phyloP scores from a whole-genome alignment of 1,140 invertebrate genomes.

The Panonychus citri region DNA sequence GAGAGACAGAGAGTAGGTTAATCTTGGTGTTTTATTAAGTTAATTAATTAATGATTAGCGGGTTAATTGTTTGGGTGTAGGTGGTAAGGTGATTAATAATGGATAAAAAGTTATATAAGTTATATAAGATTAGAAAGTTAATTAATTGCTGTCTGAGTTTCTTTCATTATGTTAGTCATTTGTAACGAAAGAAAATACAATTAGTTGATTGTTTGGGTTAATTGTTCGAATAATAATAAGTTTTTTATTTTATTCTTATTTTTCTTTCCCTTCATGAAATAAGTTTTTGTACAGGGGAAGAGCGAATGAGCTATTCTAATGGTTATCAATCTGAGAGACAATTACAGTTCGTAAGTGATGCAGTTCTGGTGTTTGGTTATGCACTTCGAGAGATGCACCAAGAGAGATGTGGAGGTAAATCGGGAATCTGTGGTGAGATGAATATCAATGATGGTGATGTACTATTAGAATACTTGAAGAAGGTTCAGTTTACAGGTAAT shows the following conservation, averaged over 20 bases:
- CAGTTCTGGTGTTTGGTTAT: slow-evolving; percentile 69
- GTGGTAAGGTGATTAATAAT: too few relatives aligned
- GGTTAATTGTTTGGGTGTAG: too few relatives aligned
- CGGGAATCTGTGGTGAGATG: slow-evolving; percentile 62
- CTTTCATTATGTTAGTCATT: too few relatives aligned
- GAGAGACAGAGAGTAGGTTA: too few relatives aligned
- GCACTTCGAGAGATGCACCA: slow-evolving; percentile 65
- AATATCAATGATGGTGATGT: slow-evolving; percentile 59
- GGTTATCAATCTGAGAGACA: slow-evolving; percentile 55
- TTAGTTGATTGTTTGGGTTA: neutral
- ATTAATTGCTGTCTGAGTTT: too few relatives aligned
- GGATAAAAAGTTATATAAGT: too few relatives aligned
- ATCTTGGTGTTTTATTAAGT: too few relatives aligned
- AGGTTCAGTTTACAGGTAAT: slow-evolving; percentile 56
- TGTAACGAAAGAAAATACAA: neutral
- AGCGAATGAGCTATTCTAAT: slow-evolving; percentile 40
- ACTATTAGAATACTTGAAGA: slow-evolving; percentile 52
- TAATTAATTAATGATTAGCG: too few relatives aligned
- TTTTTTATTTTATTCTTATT: neutral
- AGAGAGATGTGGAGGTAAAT: slow-evolving; percentile 37
- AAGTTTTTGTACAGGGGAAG: slow-evolving; percentile 25
- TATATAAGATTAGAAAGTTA: too few relatives aligned
- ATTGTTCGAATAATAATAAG: neutral
- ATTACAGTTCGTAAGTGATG: slow-evolving; percentile 73
- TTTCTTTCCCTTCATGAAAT: neutral